Evolutionary conservation across 2,888 invertebrate genomes (phyloP).

Genomic region (Polydrusus pterygomalis): DNA sequence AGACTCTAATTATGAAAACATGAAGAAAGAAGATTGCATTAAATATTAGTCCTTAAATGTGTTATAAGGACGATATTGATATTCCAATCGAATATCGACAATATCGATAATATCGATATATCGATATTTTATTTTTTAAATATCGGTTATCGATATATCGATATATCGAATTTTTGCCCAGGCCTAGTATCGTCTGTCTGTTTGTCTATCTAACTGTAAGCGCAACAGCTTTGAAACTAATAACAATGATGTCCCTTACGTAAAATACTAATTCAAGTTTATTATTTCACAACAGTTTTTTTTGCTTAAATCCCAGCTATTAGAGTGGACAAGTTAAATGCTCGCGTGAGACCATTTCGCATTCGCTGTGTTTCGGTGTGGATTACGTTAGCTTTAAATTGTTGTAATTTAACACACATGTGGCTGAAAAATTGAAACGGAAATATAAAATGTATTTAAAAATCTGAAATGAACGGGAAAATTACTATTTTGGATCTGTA

Average conservation of each 20-base stretch:
- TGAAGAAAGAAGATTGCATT: too few species aligned
- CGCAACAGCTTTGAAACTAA: too few species aligned
- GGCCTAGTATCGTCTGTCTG: too few species aligned
- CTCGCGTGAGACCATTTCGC: conserved; percentile 44
- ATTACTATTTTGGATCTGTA: conserved; percentile 6
- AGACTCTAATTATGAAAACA: too few species aligned
- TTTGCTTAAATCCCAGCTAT: conserved; percentile 21
- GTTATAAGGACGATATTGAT: too few species aligned
- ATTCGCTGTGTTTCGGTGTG: conserved; percentile 31
- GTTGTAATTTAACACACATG: conserved; percentile 48
- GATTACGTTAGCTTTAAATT: conserved; percentile 47
- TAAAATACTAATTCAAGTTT: conserved; percentile 43
- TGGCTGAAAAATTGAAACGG: conserved; percentile 47
- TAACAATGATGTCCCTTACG: conserved; percentile 1
- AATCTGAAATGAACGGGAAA: conserved; percentile 28
- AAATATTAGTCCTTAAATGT: too few species aligned
- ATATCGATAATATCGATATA: too few species aligned
- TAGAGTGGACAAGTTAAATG: conserved; percentile 30
- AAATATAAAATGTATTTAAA: conserved; percentile 30
- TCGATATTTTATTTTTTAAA: too few species aligned
- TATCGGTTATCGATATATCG: too few species aligned
- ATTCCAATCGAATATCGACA: too few species aligned
- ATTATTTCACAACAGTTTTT: conserved; percentile 37
- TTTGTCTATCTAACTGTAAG: too few species aligned
- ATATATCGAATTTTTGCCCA: too few species aligned